phyloP scores from a whole-genome alignment of 2,113 vertebrate species.

The Donacobius atricapilla region DNA sequence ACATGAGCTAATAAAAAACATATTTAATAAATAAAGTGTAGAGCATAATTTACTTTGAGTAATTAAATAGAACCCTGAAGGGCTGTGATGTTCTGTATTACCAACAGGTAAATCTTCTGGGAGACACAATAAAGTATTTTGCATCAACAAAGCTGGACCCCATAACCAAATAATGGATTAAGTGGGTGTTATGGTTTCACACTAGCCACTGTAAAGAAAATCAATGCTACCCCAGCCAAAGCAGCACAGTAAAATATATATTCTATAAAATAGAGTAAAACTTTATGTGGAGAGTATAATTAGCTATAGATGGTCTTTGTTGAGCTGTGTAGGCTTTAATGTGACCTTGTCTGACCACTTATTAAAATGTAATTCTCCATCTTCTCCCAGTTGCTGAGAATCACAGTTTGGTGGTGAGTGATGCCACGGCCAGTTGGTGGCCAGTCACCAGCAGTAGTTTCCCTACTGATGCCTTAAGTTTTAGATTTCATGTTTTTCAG shows the following conservation, averaged over 20 bases:
- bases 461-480: not conserved
- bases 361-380: not conserved
- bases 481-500: not conserved
- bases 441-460: not conserved
- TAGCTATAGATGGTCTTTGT: not conserved
- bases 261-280: not conserved
- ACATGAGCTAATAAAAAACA: not conserved
- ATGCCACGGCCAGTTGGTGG: not conserved
- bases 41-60: not conserved
- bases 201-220: not conserved
- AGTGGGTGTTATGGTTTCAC: not conserved
- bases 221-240: not conserved
- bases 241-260: not conserved
- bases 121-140: not conserved
- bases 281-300: not conserved
- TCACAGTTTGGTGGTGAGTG: not conserved
- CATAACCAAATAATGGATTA: not conserved
- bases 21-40: not conserved
- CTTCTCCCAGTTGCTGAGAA: not conserved
- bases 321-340: not conserved
- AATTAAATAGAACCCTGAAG: constrained; percentile 13
- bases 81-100: not conserved
- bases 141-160: not conserved
- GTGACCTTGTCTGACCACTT: not conserved
- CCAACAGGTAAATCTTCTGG: not conserved